Conservation (phyloP, 2,113 vertebrate genomes). For the Herpetotheres cachinnans region DNA sequence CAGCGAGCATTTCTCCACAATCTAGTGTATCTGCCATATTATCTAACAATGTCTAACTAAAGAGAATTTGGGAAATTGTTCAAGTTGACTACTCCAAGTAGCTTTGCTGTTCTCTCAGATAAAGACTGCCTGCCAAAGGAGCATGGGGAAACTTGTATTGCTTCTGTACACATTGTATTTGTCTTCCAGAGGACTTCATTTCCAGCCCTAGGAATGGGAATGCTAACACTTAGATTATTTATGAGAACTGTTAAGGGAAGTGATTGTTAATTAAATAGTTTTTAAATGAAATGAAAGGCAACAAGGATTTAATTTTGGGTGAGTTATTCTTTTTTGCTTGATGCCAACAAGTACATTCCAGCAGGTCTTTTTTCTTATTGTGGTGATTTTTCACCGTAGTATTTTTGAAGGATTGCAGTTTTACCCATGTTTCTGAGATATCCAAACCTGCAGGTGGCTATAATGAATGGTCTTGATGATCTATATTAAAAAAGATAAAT, state of each 20-base stretch:
- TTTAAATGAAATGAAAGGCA: conserved; percentile 23
- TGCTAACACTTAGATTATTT: neutral
- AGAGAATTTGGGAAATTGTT: neutral
- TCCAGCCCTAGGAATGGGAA: neutral
- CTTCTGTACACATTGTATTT: neutral
- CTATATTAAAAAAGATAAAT: conserved; percentile 66
- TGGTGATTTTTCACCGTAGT: conserved; percentile 22
- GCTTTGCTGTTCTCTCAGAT: neutral
- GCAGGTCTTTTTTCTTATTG: conserved; percentile 33
- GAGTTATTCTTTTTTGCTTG: neutral
- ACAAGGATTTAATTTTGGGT: conserved; percentile 45
- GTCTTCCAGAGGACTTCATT: neutral
- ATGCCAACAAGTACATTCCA: neutral
- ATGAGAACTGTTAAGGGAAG: neutral
- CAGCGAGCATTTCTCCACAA: neutral
- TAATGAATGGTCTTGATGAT: conserved; percentile 23
- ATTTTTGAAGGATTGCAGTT: conserved; percentile 50
- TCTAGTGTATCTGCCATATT: neutral
- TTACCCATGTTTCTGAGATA: neutral
- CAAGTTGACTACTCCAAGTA: neutral
- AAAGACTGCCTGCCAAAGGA: neutral
- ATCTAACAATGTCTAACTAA: neutral
- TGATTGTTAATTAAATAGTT: neutral
- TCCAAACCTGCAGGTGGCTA: neutral
- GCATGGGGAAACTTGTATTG: neutral